These are phyloP conservation scores for Rhingia rostrata DNA, from an alignment of 2,888 invertebrate species.

Conservation along the genomic window DNA sequence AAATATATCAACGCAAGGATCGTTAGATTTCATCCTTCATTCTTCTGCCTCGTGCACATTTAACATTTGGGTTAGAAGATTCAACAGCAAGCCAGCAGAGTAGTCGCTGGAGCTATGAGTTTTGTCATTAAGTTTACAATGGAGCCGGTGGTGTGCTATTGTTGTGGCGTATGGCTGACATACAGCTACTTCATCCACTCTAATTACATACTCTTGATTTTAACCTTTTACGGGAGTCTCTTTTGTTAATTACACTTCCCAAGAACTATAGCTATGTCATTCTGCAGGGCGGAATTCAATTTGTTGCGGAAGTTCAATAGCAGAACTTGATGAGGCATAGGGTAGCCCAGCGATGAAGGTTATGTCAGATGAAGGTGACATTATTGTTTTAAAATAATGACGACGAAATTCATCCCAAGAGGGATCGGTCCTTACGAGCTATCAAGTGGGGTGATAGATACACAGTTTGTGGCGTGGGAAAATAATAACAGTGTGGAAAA, in stretches of 20 bases:
- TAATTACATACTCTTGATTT: constrained; percentile 40
- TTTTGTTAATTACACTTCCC: constrained; percentile 39
- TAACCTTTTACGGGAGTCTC: constrained; percentile 29
- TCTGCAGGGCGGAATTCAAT: too few species aligned
- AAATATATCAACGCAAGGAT: constrained; percentile 65
- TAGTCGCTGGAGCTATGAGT: constrained; percentile 11
- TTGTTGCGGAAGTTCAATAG: too few species aligned
- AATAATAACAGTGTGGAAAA: too few species aligned
- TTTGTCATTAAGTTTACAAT: constrained; percentile 33
- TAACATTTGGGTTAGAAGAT: constrained; percentile 52
- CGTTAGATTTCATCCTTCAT: constrained; percentile 64
- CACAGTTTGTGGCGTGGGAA: too few species aligned
- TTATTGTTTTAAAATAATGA: too few species aligned
- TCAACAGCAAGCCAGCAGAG: constrained; percentile 13
- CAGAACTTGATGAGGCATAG: too few species aligned
- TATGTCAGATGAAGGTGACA: too few species aligned
- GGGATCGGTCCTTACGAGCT: too few species aligned
- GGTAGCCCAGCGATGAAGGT: too few species aligned
- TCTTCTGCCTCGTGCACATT: constrained; percentile 43
- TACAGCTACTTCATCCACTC: constrained; percentile 39
- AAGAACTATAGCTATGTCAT: neutral
- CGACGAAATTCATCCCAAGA: too few species aligned
- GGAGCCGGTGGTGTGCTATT: constrained; percentile 2
- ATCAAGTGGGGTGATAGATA: too few species aligned
- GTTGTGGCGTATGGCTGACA: constrained; percentile 24